These are phyloP conservation scores for Galeopsomyia nigrocyanea DNA, from an alignment of 2,888 invertebrate genomes.

Conservation along the genomic window DNA sequence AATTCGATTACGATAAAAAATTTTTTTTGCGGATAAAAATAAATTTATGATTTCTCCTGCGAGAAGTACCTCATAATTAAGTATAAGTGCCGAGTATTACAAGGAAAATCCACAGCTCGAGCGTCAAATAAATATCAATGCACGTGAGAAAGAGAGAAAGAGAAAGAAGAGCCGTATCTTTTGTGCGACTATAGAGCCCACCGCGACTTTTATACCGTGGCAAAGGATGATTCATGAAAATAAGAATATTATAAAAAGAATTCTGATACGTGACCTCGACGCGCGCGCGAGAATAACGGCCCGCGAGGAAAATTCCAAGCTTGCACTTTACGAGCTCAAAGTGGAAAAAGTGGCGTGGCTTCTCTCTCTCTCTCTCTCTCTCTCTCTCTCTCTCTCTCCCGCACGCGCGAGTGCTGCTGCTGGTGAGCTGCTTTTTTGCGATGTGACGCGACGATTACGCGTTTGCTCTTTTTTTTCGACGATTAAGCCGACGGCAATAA, in stretches of 20 bases:
- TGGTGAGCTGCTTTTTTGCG: too few relatives aligned
- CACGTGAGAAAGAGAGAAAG: too few relatives aligned
- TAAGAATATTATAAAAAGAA: slow-evolving; percentile 44
- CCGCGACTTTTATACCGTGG: slow-evolving; percentile 21
- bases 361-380: not conserved
- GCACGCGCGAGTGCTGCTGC: slow-evolving; percentile 7
- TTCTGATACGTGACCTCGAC: slow-evolving; percentile 36
- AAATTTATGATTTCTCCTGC: too few relatives aligned
- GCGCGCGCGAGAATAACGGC: slow-evolving; percentile 32
- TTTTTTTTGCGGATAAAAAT: too few relatives aligned
- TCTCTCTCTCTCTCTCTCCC: not conserved
- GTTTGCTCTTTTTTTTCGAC: too few relatives aligned
- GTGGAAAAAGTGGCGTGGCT: slow-evolving; percentile 37
- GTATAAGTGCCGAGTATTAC: too few relatives aligned
- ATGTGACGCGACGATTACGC: too few relatives aligned
- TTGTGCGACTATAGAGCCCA: not conserved
- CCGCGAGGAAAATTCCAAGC: slow-evolving; percentile 22
- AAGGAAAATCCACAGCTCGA: not conserved
- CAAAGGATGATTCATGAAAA: slow-evolving; percentile 46
- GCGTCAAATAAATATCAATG: slow-evolving; percentile 38
- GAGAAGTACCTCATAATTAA: too few relatives aligned
- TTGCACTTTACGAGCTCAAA: slow-evolving; percentile 40
- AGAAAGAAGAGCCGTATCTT: not conserved
- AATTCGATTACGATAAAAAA: too few relatives aligned
- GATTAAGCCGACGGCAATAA: too few relatives aligned